A percentile compares a stretch with the other conserved stretches of the same genome.
Evolutionary conservation across 2,888 invertebrate genomes (phyloP).

Genomic region (Drosophila austrosaltans): DNA sequence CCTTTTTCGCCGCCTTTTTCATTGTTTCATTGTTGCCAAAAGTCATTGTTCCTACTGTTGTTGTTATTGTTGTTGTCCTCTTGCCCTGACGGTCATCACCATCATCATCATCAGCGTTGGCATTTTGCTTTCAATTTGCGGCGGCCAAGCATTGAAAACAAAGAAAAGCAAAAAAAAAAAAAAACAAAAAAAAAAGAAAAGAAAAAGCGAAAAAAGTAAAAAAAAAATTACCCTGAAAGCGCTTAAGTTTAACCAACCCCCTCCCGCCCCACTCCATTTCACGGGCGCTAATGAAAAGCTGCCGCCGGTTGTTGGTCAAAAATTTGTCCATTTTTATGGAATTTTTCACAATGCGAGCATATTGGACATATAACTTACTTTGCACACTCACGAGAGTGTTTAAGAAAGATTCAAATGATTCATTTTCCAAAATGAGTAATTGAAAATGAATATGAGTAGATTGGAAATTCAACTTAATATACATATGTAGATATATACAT

Average conservation of each 20-base stretch:
- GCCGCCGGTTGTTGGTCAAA: slow-evolving; percentile 20
- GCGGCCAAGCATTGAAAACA: slow-evolving; percentile 43
- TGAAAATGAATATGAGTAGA: no score
- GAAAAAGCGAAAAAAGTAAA: not conserved
- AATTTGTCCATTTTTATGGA: slow-evolving; percentile 23
- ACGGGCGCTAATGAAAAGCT: slow-evolving; percentile 50
- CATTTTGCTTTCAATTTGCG: slow-evolving; percentile 76
- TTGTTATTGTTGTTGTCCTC: slow-evolving; percentile 29
- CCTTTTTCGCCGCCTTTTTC: slow-evolving; percentile 29
- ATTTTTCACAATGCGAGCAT: not conserved
- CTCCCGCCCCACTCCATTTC: slow-evolving; percentile 22
- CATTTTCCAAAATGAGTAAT: no score
- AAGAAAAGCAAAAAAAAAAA: slow-evolving; percentile 28
- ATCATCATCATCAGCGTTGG: slow-evolving; percentile 47
- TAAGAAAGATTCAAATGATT: no score
- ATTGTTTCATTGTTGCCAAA: slow-evolving; percentile 72
- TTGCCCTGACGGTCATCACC: slow-evolving; percentile 46
- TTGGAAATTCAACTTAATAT: no score
- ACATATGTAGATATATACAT: no score
- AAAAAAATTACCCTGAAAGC: slow-evolving; percentile 26
- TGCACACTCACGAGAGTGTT: not conserved
- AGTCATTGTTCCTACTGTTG: slow-evolving; percentile 51
- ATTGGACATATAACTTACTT: not conserved
- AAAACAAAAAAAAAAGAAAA: slow-evolving; percentile 23
- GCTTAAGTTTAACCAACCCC: slow-evolving; percentile 40